Conservation (phyloP, 2,113 vertebrate genomes). For the Apistogramma diplotaenia region DNA sequence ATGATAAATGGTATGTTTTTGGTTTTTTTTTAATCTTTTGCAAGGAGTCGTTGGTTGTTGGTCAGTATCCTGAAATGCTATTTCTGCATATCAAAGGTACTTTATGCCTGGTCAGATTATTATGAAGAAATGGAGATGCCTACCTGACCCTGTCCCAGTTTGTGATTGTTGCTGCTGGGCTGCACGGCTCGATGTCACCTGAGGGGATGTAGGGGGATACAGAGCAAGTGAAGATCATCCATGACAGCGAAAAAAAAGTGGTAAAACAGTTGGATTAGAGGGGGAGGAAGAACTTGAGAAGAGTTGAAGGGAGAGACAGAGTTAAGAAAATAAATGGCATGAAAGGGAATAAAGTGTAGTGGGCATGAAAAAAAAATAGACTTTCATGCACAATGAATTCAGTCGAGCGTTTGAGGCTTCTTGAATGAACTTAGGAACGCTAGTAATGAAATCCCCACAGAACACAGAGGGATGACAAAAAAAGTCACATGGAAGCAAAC, state of each 20-base stretch:
- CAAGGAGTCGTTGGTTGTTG: neutral
- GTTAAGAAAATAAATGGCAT: slow-evolving; percentile 1
- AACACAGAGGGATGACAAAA: slow-evolving; percentile 38
- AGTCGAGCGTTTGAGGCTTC: slow-evolving; percentile 36
- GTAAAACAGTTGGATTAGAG: neutral
- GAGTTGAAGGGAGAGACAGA: neutral
- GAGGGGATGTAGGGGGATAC: slow-evolving; percentile 12
- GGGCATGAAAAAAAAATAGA: slow-evolving; percentile 8
- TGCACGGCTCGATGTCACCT: slow-evolving; percentile 86
- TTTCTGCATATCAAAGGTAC: neutral
- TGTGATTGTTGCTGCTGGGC: slow-evolving; percentile 80
- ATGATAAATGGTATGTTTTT: neutral
- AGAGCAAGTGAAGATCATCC: neutral
- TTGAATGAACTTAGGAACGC: slow-evolving; percentile 8
- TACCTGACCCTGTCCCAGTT: slow-evolving; percentile 68
- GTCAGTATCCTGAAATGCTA: neutral
- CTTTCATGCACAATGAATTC: slow-evolving; percentile 42
- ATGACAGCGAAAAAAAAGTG: neutral
- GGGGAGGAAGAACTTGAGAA: neutral
- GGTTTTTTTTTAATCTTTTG: neutral
- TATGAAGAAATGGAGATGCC: neutral
- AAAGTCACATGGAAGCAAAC: slow-evolving; percentile 18
- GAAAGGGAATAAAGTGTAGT: slow-evolving; percentile 28
- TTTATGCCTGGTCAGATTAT: neutral
- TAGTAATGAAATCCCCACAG: slow-evolving; percentile 52